A percentile compares a stretch with the other conserved stretches of the same genome.
These are phyloP conservation scores for Nymphalis urticae DNA, from an alignment of 2,888 invertebrate species.

Conservation along the genomic window DNA sequence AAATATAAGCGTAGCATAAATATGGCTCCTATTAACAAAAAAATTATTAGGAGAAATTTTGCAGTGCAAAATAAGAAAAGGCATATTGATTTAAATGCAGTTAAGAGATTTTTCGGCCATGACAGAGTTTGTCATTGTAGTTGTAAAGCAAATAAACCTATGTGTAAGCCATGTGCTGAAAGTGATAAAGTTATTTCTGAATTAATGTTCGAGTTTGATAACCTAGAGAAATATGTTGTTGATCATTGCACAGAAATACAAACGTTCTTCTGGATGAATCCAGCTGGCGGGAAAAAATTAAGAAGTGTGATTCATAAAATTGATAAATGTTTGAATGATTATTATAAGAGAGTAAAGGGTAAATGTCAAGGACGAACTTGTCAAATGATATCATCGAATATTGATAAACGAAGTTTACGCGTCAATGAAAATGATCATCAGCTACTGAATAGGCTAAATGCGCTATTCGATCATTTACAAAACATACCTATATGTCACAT, in stretches of 20 bases:
- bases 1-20: background rate
- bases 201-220: slow-evolving; percentile 65
- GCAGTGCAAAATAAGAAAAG: slow-evolving; percentile 35
- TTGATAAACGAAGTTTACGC: slow-evolving; percentile 53
- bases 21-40: background rate
- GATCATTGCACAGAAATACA: slow-evolving; percentile 72
- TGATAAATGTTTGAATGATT: slow-evolving; percentile 58
- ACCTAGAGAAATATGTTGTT: slow-evolving; percentile 60
- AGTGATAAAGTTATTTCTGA: slow-evolving; percentile 65
- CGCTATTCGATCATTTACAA: slow-evolving; percentile 47
- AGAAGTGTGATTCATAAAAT: slow-evolving; percentile 60
- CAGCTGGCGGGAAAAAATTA: slow-evolving; percentile 61
- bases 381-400: slow-evolving; percentile 51
- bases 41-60: background rate
- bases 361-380: slow-evolving; percentile 64
- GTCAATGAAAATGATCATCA: slow-evolving; percentile 21
- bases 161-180: slow-evolving; percentile 67
- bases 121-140: slow-evolving; percentile 62
- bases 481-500: slow-evolving; percentile 40
- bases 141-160: slow-evolving; percentile 56
- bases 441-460: slow-evolving; percentile 32
- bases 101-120: slow-evolving; percentile 58
- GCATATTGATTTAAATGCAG: slow-evolving; percentile 50
- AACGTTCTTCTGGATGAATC: slow-evolving; percentile 68
- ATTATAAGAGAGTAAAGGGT: slow-evolving; percentile 63